These are phyloP conservation scores for Cryptomyrus ogoouensis DNA, from an alignment of 2,113 vertebrate genomes.

Conservation along the genomic window DNA sequence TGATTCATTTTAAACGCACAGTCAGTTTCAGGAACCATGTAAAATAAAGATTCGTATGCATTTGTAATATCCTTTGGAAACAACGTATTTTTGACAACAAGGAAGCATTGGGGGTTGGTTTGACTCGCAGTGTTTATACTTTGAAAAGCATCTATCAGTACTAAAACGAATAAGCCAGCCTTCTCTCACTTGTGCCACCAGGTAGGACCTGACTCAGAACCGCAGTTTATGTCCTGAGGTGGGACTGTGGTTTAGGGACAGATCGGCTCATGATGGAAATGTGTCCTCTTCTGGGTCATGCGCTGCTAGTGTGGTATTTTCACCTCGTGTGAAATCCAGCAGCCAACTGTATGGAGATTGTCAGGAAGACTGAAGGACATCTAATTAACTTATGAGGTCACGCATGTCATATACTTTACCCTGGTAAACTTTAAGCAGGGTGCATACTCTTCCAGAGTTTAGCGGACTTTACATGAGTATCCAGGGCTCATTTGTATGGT, in stretches of 20 bases:
- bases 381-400: neutral
- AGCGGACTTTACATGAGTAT: neutral
- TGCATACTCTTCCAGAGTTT: no score
- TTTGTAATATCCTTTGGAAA: slow-evolving; percentile 10
- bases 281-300: neutral
- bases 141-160: neutral
- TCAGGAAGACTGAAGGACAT: neutral
- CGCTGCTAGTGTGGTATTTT: no score
- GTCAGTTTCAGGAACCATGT: neutral
- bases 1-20: neutral
- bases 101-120: neutral
- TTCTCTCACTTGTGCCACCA: neutral
- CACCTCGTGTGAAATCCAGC: neutral
- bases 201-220: neutral
- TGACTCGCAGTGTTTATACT: neutral
- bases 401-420: neutral
- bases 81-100: neutral
- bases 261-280: neutral
- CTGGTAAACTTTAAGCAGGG: neutral
- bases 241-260: neutral
- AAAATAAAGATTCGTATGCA: neutral
- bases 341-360: neutral
- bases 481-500: neutral
- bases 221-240: neutral
- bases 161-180: neutral